These are phyloP conservation scores for Virgularia gustaviana DNA, from an alignment of 92 coral and sea anemone species.

Conservation along the genomic window DNA sequence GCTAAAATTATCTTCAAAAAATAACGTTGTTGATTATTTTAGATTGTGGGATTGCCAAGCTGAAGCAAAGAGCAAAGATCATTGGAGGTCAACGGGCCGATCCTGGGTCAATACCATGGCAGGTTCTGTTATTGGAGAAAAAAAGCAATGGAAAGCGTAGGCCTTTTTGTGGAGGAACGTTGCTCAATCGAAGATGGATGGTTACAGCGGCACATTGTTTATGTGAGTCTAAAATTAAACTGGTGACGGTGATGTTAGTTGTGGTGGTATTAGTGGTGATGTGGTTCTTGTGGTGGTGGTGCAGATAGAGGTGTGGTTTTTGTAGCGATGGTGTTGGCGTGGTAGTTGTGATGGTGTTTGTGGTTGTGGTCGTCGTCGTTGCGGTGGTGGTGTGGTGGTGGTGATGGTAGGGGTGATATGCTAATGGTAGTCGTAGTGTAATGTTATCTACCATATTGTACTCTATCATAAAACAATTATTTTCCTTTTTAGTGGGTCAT, in stretches of 20 bases:
- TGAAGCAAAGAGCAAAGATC: constrained; percentile 56
- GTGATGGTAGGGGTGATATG: not conserved
- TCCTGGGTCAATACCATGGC: constrained; percentile 88
- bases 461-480: no score
- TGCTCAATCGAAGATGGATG: constrained; percentile 70
- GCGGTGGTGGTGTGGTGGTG: not conserved
- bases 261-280: not conserved
- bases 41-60: constrained; percentile 71
- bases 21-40: not conserved
- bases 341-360: constrained; percentile 1
- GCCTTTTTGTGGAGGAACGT: constrained; percentile 88
- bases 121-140: constrained; percentile 69
- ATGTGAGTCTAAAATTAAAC: constrained; percentile 37
- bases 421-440: not conserved
- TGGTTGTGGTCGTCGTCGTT: not conserved
- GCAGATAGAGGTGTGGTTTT: not conserved
- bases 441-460: no score
- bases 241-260: not conserved
- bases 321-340: not conserved
- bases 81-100: constrained; percentile 73
- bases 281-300: not conserved
- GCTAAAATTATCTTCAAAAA: not conserved
- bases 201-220: constrained; percentile 95
- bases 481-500: no score
- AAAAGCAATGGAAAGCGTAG: constrained; percentile 15